Conservation (phyloP, 1,140 invertebrate species). For the Trichogramma pretiosum region DNA sequence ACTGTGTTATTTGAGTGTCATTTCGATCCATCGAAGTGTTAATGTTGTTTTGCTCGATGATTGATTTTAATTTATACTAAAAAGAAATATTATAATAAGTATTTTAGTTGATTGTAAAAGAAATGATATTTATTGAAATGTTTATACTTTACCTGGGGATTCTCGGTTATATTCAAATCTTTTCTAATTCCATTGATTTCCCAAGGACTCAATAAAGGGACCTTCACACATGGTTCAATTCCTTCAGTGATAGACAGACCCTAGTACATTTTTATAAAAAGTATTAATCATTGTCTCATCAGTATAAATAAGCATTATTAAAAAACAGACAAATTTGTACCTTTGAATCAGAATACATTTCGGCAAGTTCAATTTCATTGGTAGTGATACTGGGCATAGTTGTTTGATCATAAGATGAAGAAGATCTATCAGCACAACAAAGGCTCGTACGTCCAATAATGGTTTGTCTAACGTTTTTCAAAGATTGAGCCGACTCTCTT, state of each 20-base stretch:
- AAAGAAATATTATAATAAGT: too few relatives aligned
- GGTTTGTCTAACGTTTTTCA: slow-evolving; percentile 27
- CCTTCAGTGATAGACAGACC: slow-evolving; percentile 42
- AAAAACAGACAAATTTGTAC: not conserved
- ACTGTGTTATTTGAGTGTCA: too few relatives aligned
- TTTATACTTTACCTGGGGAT: slow-evolving; percentile 44
- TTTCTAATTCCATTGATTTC: slow-evolving; percentile 41
- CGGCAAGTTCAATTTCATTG: slow-evolving; percentile 39
- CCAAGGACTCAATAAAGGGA: slow-evolving; percentile 41
- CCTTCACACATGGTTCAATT: slow-evolving; percentile 38
- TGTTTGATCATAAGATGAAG: slow-evolving; percentile 35
- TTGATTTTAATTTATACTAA: too few relatives aligned
- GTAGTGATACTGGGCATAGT: slow-evolving; percentile 14
- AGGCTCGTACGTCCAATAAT: slow-evolving; percentile 36
- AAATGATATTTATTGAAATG: slow-evolving; percentile 8
- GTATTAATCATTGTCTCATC: not conserved
- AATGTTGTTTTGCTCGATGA: too few relatives aligned
- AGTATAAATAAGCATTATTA: too few relatives aligned
- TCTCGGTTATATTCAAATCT: slow-evolving; percentile 46
- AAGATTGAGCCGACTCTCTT: slow-evolving; percentile 29
- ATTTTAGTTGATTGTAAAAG: too few relatives aligned
- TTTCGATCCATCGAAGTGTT: too few relatives aligned
- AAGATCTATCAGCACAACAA: slow-evolving; percentile 36
- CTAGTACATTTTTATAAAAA: slow-evolving; percentile 24
- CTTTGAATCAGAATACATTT: slow-evolving; percentile 28